Percentiles rank a stretch among this genome's conserved stretches.
Evolutionary conservation across 2,888 invertebrate species (phyloP).

Genomic region (Dyspetes luteomarginatus): DNA sequence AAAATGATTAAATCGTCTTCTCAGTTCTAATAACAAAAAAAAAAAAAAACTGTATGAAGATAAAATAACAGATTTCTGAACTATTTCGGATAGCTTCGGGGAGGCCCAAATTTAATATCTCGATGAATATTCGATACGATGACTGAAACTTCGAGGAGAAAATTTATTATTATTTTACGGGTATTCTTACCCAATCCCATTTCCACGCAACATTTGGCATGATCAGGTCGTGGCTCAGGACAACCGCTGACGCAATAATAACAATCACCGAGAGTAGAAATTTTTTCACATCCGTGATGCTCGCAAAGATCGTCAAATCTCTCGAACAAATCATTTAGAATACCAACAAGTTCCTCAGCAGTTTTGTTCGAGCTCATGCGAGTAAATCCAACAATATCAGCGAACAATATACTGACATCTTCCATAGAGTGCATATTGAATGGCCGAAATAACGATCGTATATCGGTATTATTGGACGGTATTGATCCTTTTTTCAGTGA

Average conservation of each 20-base stretch:
- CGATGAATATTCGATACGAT: too few relatives aligned
- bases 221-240: conserved; percentile 95
- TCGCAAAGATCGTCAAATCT: conserved; percentile 96
- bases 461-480: conserved; percentile 85
- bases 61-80: conserved; percentile 12
- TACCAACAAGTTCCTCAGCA: conserved; percentile 97
- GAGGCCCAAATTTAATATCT: too few relatives aligned
- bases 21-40: too few relatives aligned
- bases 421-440: conserved; percentile 99
- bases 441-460: conserved; percentile 94
- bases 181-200: conserved; percentile 92
- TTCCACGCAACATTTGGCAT: conserved; percentile 97
- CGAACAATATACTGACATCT: conserved; percentile 97
- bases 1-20: too few relatives aligned
- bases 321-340: conserved; percentile 98
- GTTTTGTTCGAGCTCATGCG: conserved; percentile 98
- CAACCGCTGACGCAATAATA: conserved; percentile 98
- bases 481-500: conserved; percentile 82
- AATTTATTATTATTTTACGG: not conserved
- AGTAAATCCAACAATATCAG: conserved; percentile 99
- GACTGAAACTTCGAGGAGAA: not conserved
- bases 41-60: conserved; percentile 70
- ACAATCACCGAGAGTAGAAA: conserved; percentile 97
- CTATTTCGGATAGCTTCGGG: not conserved
- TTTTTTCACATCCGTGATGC: conserved; percentile 96